Evolutionary conservation across 2,888 invertebrate genomes (phyloP).

Genomic region (Tipula unca): DNA sequence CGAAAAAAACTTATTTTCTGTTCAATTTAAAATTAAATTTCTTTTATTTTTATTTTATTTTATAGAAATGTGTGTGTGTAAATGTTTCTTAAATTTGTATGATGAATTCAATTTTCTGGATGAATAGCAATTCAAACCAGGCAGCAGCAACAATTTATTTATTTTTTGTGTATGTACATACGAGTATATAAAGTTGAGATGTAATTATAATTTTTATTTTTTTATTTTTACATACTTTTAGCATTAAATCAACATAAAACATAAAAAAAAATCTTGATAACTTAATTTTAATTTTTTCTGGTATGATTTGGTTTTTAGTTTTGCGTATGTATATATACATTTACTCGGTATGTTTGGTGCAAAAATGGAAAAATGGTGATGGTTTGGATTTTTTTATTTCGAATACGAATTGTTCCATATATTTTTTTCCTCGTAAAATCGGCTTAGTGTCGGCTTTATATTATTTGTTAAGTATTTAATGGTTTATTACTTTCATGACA

Average conservation of each 20-base stretch:
- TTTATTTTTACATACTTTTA: not conserved
- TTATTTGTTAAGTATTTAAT: not conserved
- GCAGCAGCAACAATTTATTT: not conserved
- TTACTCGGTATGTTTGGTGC: not conserved
- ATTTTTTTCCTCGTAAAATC: not conserved
- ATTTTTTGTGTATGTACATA: not conserved
- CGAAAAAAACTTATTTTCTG: not conserved
- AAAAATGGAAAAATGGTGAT: not conserved
- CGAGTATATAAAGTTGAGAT: not conserved
- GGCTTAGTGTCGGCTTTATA: slow-evolving; percentile 14
- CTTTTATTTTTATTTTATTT: not conserved
- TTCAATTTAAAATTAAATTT: not conserved
- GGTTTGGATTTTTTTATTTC: not conserved
- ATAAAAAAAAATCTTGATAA: not conserved
- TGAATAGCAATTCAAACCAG: not conserved
- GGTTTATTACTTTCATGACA: not conserved
- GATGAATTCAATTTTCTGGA: not conserved
- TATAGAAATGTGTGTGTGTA: not conserved
- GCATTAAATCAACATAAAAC: not conserved
- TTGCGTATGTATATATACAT: not conserved
- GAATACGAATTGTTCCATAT: not conserved
- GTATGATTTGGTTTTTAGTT: not conserved
- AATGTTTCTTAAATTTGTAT: not conserved
- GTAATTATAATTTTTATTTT: not conserved
- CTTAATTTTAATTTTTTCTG: not conserved